Evolutionary conservation across 2,888 invertebrate species (phyloP).

Genomic region (Platynereis dumerilii): DNA sequence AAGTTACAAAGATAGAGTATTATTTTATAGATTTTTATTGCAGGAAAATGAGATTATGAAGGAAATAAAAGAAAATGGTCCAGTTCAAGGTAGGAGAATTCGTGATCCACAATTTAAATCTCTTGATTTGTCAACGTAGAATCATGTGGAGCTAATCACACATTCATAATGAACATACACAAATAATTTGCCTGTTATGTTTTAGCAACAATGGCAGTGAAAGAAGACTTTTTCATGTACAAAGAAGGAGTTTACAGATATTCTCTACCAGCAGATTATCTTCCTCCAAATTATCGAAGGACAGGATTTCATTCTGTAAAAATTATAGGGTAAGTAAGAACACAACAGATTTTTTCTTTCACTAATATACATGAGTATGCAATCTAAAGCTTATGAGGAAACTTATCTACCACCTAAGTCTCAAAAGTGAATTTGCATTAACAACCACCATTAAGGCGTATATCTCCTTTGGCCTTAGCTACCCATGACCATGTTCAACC

Average conservation of each 20-base stretch:
- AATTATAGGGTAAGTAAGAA: conserved; percentile 74
- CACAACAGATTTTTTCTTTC: neutral
- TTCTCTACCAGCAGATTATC: conserved; percentile 51
- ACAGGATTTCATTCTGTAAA: conserved; percentile 87
- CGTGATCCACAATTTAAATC: too few species aligned
- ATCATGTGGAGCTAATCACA: too few species aligned
- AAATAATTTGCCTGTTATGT: conserved; percentile 1
- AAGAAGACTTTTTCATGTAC: conserved; percentile 93
- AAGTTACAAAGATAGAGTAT: too few species aligned
- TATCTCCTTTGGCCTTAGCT: too few species aligned
- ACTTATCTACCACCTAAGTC: too few species aligned
- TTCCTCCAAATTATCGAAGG: conserved; percentile 66
- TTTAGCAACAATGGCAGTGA: conserved; percentile 80
- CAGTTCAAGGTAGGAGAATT: conserved; percentile 75
- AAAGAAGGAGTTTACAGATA: conserved; percentile 77
- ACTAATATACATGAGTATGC: neutral
- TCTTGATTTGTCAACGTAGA: too few species aligned
- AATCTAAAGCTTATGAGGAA: too few species aligned
- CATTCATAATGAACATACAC: too few species aligned
- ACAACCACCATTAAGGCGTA: too few species aligned
- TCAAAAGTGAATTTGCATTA: too few species aligned
- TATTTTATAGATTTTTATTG: too few species aligned
- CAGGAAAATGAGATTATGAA: conserved; percentile 82
- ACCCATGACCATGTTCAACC: too few species aligned
- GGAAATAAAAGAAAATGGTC: conserved; percentile 88